phyloP scores from a whole-genome alignment of 2,797 vertebrate genomes.

The Phataginus tetradactyla region DNA sequence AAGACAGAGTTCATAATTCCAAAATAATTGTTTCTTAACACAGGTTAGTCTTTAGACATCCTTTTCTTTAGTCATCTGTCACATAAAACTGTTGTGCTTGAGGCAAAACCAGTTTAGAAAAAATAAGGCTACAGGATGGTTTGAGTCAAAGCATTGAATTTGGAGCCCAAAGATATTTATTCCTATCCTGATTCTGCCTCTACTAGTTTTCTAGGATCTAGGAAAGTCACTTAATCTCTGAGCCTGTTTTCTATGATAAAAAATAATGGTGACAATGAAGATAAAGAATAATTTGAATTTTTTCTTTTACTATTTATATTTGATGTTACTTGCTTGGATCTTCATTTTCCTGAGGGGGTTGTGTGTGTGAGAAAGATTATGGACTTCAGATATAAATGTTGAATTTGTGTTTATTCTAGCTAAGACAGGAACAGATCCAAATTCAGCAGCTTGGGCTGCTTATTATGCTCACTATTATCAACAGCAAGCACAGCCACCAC shows the following conservation, averaged over 20 bases:
- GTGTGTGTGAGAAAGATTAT: not conserved
- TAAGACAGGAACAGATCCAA: slow-evolving; percentile 98
- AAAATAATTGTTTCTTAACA: slow-evolving; percentile 10
- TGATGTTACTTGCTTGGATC: not conserved
- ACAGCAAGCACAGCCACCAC: slow-evolving; percentile 97
- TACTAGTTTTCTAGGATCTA: not conserved
- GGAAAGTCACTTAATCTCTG: not conserved
- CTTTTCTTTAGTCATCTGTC: not conserved
- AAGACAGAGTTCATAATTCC: slow-evolving; percentile 1
- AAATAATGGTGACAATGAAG: not conserved
- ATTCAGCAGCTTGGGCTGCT: slow-evolving; percentile 98
- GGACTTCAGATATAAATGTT: slow-evolving; percentile 51
- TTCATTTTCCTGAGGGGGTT: not conserved
- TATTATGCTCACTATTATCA: slow-evolving; percentile 99
- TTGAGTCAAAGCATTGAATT: slow-evolving; percentile 36
- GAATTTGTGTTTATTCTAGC: slow-evolving; percentile 86
- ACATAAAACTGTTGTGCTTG: not conserved
- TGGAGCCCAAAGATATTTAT: slow-evolving; percentile 7
- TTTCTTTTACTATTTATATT: not conserved
- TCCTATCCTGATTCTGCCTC: not conserved
- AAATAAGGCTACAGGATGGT: not conserved
- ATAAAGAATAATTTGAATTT: not conserved
- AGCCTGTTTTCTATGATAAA: slow-evolving; percentile 35
- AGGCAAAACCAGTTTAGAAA: not conserved
- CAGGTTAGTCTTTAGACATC: not conserved